phyloP scores from a whole-genome alignment of 64 coral and sea anemone genomes.

The Montipora efflorescens region DNA sequence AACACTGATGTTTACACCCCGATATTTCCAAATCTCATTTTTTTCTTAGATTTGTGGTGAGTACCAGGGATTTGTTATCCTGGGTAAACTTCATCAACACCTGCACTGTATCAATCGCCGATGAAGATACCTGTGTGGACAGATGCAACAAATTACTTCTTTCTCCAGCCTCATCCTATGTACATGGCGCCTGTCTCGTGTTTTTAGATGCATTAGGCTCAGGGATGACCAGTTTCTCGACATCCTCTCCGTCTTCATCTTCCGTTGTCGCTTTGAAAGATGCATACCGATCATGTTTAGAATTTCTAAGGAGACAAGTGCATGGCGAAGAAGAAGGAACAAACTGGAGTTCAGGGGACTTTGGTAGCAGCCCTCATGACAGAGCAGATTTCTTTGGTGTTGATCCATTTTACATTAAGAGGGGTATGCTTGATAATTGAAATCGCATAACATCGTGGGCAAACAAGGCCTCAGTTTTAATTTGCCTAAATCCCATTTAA shows the following conservation, averaged over 20 bases:
- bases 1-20: too few relatives aligned
- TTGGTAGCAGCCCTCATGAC: background rate
- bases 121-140: background rate
- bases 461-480: too few relatives aligned
- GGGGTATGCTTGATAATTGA: conserved; percentile 50
- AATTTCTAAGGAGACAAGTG: conserved; percentile 76
- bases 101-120: conserved; percentile 8
- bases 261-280: conserved; percentile 53
- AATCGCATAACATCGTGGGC: too few relatives aligned
- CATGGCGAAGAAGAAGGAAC: background rate
- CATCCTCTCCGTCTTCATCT: conserved; percentile 11
- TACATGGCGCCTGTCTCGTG: conserved; percentile 92
- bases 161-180: conserved; percentile 72
- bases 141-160: conserved; percentile 21
- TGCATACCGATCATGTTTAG: conserved; percentile 72
- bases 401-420: conserved; percentile 80
- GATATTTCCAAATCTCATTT: background rate
- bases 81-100: conserved; percentile 97
- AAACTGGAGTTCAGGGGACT: background rate
- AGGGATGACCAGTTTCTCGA: conserved; percentile 44
- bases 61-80: conserved; percentile 88
- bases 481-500: too few relatives aligned
- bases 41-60: conserved; percentile 78
- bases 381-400: conserved; percentile 81
- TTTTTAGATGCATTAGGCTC: conserved; percentile 93